Evolutionary conservation across 2,888 invertebrate genomes (phyloP), one percentile per base, ranked within the genome.

Genomic region (Chrysomela aeneicollis): DNA sequence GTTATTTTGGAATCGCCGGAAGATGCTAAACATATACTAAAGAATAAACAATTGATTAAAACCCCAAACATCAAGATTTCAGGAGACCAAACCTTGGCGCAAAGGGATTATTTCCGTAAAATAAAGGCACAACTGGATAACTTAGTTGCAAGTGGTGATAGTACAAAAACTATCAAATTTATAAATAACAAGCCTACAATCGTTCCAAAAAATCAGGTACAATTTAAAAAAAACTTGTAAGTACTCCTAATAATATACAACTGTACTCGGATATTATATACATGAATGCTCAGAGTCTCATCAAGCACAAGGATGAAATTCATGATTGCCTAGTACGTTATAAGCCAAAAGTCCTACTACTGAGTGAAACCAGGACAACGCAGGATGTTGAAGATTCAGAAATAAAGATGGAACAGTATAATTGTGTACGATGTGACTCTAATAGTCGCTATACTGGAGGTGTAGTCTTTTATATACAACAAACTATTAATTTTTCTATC

Each of bases 331-430:
- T 55, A 10, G 37, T 37, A 9, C 37, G 42, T 21, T 55, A 55
- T 21, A 55, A 37, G 1, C 42, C 55, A 2, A 55, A 42, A 37
- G n/a, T 55, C 3, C 2, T 55, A 6, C 42, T 55, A 37, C 55
- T 55, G n/a, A 55, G 55, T 55, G 37, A 55, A 55, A 55, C 55
- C 9, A 55, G 55, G n/a, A 55, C 55, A 55, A 55, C 37, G 10
- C 12, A 15, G n/a, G 42, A 55, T 55, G 37, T 55, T 55, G 42
- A 55, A 42, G 55, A 55, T 18, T 17, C 35, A 12, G 55, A 55
- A 55, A 17, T 55, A 12, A 37, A 55, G 37, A 32, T 55, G 15
- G 35, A 50, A 22, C 21, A 18, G 21, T 50, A 50, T 50, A 21
- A 19, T 19, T 12, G 6, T 5, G 35, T 35, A 19, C 19, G 51